Base-by-base conservation (phyloP, 2,888 invertebrate genomes). In the Pseudococcus jackbeardsleyi region DNA sequence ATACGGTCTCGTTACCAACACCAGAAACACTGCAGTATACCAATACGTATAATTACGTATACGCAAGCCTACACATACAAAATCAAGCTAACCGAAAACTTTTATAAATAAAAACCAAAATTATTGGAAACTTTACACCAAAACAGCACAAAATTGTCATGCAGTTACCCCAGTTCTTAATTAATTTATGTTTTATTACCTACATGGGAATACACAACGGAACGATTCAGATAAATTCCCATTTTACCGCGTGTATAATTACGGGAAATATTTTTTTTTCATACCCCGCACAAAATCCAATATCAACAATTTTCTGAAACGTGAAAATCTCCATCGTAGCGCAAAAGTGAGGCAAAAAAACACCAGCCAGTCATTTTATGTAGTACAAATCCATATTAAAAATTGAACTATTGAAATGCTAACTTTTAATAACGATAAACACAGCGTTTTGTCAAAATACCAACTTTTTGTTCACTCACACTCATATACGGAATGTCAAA, bases 141-240 rank as follows among this genome's bases (percentile, higher is more conserved):
- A 72, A 72, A 72, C 72, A 72, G 72, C 72, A 33, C 33, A 72
- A 26, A 72, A 72, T 72, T 72, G 72, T 72, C 72, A 72, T 72
- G 33, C 33, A 72, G 26, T 68, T 68, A 72, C 72, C 72, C 72
- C 33, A 72, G 79, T 82, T 82, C 79, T 82, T 82, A 82, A 82
- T 82, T 82, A 82, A 82, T 82, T 82, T 46, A 46, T 82, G 46
- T 82, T 82, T 82, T 82, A 82, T 82, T 82, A 82, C 79, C 46
- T 82, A 46, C 42, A n/a, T 33, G 79, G 72, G 72, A 82, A 42
- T 82, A 46, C 42, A 33, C 79, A 12, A 46, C 79, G 79, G 17
- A 33, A 42, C 39, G 33, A 77, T 77, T 77, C 77, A 42, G 77
- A 42, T 77, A 77, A 77, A 77, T 39, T 77, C 19, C 77, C 17